Conservation (phyloP, 2,113 vertebrate genomes). For the Lagenorhynchus albirostris region DNA sequence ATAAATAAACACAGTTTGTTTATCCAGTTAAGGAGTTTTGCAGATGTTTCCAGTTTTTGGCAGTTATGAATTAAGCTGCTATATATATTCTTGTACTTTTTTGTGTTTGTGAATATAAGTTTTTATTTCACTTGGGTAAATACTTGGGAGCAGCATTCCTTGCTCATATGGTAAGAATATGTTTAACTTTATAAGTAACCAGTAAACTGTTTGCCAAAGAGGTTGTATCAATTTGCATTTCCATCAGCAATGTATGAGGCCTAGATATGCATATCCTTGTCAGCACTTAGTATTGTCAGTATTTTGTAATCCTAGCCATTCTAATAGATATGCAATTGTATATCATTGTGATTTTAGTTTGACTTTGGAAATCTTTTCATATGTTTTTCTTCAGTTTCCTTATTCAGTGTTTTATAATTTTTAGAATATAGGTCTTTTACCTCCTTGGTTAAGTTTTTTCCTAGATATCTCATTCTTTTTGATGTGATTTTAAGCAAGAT, state of each 20-base stretch:
- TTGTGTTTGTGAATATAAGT: neutral
- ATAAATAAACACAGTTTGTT: neutral
- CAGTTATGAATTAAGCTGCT: neutral
- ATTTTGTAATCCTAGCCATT: neutral
- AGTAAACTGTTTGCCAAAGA: neutral
- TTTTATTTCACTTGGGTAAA: neutral
- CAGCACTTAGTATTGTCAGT: neutral
- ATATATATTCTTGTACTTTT: neutral
- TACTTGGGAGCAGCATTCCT: neutral
- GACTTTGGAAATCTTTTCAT: neutral
- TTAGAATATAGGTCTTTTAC: no score
- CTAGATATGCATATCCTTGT: neutral
- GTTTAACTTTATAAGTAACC: neutral
- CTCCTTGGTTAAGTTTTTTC: no score
- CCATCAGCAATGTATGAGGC: neutral
- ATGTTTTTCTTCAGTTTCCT: neutral
- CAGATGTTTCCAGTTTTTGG: neutral
- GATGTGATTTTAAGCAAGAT: no score
- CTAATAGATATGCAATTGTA: neutral
- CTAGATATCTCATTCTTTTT: no score
- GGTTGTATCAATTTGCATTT: neutral
- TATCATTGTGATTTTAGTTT: slow-evolving; percentile 7
- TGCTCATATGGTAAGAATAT: neutral
- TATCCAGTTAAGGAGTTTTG: neutral
- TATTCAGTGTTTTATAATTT: no score